Base-by-base conservation (phyloP, 1,140 invertebrate species). In the Akabosia matsudoensis region DNA sequence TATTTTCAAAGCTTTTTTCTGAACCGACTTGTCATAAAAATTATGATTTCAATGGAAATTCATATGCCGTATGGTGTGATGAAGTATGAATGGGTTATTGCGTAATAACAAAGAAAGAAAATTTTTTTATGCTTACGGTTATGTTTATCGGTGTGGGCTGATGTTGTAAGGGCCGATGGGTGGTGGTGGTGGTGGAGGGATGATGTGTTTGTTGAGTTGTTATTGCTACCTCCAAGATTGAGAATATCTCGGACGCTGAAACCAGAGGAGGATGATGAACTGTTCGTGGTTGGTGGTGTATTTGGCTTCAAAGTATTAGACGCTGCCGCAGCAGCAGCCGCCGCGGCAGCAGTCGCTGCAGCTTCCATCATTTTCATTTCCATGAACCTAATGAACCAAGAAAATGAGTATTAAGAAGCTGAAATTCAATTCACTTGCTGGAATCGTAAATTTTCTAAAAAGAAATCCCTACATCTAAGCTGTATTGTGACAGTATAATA, bases 311-410 rank as follows among this genome's bases (percentile, higher is more conserved):
- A 16, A 4, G 54, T 61, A 22, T 61, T 61, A 7, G 54, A 61
- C 4, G 54, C 54, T 61, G 54, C 54, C 14, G 54, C 54, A 13
- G 54, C 54, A 7, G 54, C 54, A 7, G 54, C 54, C 3, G 54
- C 54, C 24, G 54, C 54, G 13, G 54, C 54, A 16, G 54, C 54
- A 7, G 54, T 61, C 24, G 54, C 54, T 61, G 54, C 54, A 16
- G 54, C 54, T 22, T 61, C 54, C 54, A 61, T 61, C 54, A 61
- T 61, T 22, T 61, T 61, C 54, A 61, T 61, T 61, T 61, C 54
- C 54, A 61, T 61, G 54, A 61, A 61, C 54, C 54, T 61, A 22
- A 22, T 13, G 37, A 18, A 18, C 7, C 7, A 18, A 45, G 7
- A 45, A 18, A 10, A 18, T 45, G 37, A 18, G 37, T n/a, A 18